Conservation (phyloP, 1,140 invertebrate genomes). For the Pachyrhynchus sulphureomaculatus region DNA sequence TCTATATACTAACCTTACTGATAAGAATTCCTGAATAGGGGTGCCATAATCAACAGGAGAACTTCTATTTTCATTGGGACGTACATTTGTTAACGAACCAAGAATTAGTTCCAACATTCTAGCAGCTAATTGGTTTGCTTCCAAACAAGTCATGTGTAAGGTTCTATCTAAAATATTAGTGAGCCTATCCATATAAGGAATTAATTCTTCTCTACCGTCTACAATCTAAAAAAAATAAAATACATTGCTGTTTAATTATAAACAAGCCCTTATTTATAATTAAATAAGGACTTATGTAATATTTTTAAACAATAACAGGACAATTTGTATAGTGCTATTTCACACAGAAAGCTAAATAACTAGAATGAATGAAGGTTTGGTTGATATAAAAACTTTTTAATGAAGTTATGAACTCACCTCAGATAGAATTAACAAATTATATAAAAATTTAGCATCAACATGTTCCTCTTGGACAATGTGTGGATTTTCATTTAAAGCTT, state of each 20-base stretch:
- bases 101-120: constrained; percentile 56
- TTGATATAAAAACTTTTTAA: no score
- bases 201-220: constrained; percentile 48
- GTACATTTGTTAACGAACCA: constrained; percentile 59
- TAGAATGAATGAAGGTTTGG: no score
- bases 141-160: constrained; percentile 57
- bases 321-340: no score
- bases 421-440: constrained; percentile 74
- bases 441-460: constrained; percentile 76
- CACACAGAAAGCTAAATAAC: no score
- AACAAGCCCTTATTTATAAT: not conserved
- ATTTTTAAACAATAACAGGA: no score
- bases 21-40: constrained; percentile 69
- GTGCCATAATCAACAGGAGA: constrained; percentile 62
- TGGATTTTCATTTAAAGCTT: constrained; percentile 57
- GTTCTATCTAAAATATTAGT: constrained; percentile 56
- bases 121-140: constrained; percentile 56
- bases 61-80: constrained; percentile 66
- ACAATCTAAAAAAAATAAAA: constrained; percentile 37
- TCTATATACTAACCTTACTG: constrained; percentile 59
- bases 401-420: no score
- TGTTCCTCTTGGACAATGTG: constrained; percentile 70
- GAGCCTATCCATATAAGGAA: constrained; percentile 57
- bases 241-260: not conserved
- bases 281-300: not conserved